Evolutionary conservation across 64 coral and sea anemone genomes (phyloP), one percentile per base, ranked within the genome.

Genomic region (Anthopleura sola): DNA sequence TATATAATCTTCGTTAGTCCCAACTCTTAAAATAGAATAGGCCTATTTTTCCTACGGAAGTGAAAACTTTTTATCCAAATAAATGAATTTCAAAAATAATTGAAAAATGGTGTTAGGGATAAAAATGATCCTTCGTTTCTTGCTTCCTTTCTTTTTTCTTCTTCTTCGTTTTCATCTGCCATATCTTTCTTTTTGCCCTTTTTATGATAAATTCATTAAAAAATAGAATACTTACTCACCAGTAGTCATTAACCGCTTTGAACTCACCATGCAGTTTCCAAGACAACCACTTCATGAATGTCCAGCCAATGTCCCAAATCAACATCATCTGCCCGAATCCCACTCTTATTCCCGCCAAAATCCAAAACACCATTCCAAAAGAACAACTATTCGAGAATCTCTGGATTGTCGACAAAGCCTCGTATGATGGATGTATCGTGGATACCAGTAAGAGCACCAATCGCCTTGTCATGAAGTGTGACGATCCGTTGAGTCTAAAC

Each of bases 291-390:
- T 55, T 29, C 28, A 29, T 83, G 32, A 83, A 51, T 49, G 44
- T 83, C 23, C 37, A 83, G 23, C 36, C 51, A 29, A 55, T 83
- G 80, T 83, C 89, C n/a, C 78, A 81, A 36, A 64, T 91, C 55
- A 91, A 85, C 60, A 69, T 95, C 57, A 69, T 95, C 75, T 95
- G 93, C 62, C 93, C 93, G 21, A 95, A 91, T 87, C 88, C 80
- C 44, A 89, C 86, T 15, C 84, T 88, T 31, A 86, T 95, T 53
- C 93, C 93, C 69, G 82, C 60, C 20, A 82, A 83, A 26, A 18
- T 87, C 12, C 31, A 80, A 36, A 84, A 87, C 44, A 95, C 60
- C 74, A 80, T 87, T 31, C 88, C 85, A 3, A 53, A 78, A 33
- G 93, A 91, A 55, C 38, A 87, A 44, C 85, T 95, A 71, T 88